Evolutionary conservation across 2,113 vertebrate species (phyloP).

Genomic region (Myotis lucifugus): DNA sequence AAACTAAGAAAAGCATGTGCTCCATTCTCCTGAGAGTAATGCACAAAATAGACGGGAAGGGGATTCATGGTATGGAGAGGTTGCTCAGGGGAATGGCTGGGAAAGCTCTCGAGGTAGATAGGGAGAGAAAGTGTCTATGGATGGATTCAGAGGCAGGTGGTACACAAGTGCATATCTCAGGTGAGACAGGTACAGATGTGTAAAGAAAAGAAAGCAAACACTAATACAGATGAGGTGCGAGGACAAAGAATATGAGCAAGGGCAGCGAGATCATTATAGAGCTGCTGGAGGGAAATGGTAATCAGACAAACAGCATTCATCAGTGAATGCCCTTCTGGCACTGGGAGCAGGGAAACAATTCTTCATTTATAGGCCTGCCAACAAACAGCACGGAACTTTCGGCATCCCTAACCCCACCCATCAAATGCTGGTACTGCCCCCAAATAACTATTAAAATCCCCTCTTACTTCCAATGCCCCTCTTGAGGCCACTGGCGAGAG

Average conservation of each 20-base stretch:
- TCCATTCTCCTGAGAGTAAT: neutral
- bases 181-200: neutral
- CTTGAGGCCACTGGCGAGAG: neutral
- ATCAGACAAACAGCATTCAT: neutral
- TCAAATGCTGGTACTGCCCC: neutral
- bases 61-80: neutral
- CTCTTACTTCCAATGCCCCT: neutral
- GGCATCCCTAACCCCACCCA: neutral
- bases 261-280: neutral
- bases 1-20: neutral
- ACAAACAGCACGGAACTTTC: neutral
- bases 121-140: neutral
- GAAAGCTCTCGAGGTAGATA: neutral
- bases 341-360: neutral
- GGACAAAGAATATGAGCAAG: neutral
- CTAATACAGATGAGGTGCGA: neutral
- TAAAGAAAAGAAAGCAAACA: neutral
- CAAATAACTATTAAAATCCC: neutral
- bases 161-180: neutral
- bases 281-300: rapidly evolving
- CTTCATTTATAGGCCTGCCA: neutral
- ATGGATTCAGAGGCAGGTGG: neutral
- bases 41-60: neutral
- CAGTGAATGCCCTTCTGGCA: neutral
- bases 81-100: too few relatives aligned